A percentile compares a stretch with the other conserved stretches of the same genome.
phyloP scores from a whole-genome alignment of 2,888 invertebrate species.

The Blomia tropicalis region DNA sequence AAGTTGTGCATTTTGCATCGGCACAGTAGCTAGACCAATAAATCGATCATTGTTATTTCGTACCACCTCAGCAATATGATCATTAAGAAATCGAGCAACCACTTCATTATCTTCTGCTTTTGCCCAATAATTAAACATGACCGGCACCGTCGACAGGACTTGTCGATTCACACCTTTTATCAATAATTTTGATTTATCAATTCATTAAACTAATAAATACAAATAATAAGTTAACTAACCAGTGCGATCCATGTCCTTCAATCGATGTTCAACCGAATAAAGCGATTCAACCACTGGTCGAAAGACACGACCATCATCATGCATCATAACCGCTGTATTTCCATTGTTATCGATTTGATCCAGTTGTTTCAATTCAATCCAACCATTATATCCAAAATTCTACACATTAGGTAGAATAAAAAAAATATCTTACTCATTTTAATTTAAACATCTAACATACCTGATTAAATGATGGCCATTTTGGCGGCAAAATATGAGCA shows the following conservation, averaged over 20 bases:
- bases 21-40: constrained; percentile 42
- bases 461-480: constrained; percentile 42
- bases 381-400: constrained; percentile 43
- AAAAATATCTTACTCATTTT: not conserved
- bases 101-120: constrained; percentile 41
- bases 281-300: constrained; percentile 42
- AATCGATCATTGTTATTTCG: constrained; percentile 38
- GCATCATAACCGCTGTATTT: constrained; percentile 38
- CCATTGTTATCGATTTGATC: constrained; percentile 31
- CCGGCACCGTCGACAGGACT: constrained; percentile 44
- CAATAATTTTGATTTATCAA: not conserved
- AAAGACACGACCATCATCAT: constrained; percentile 41
- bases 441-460: constrained; percentile 32
- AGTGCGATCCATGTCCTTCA: constrained; percentile 41
- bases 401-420: constrained; percentile 26
- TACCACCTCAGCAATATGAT: constrained; percentile 41
- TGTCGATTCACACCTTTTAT: constrained; percentile 39
- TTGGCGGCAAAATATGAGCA: constrained; percentile 41
- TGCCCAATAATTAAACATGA: constrained; percentile 46
- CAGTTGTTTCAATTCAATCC: constrained; percentile 38
- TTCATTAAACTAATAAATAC: not conserved
- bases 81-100: constrained; percentile 40
- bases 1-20: constrained; percentile 41
- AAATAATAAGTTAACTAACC: constrained; percentile 24
- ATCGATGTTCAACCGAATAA: constrained; percentile 39